phyloP scores from a whole-genome alignment of 1,140 invertebrate species.

The Drosophila lowei region DNA sequence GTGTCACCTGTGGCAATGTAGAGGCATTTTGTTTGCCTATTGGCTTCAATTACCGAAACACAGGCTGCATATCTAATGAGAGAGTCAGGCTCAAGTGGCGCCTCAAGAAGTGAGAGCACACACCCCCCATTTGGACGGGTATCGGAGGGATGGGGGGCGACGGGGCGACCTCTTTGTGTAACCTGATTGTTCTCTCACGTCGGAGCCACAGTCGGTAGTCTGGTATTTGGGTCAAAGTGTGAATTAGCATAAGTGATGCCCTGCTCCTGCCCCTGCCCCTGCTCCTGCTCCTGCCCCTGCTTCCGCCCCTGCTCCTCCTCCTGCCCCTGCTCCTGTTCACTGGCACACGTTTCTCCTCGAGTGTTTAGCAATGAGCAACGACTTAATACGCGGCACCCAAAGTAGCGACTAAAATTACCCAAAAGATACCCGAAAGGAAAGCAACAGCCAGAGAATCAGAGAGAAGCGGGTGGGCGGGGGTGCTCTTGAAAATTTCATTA shows the following conservation, averaged over 20 bases:
- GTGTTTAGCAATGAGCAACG: constrained; percentile 48
- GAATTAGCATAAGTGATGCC: constrained; percentile 65
- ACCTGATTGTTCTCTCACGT: constrained; percentile 43
- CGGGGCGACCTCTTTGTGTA: not conserved
- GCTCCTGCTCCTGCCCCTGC: too few relatives aligned
- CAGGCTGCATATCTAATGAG: constrained; percentile 66
- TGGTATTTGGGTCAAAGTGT: constrained; percentile 68
- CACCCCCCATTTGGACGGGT: not conserved
- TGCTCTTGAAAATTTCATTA: constrained; percentile 64
- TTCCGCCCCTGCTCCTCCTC: not conserved
- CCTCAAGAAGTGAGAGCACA: too few relatives aligned
- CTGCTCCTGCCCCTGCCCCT: too few relatives aligned
- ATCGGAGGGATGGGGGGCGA: constrained; percentile 1
- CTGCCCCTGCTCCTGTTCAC: too few relatives aligned
- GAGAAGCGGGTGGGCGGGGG: not conserved
- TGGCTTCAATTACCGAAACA: constrained; percentile 70
- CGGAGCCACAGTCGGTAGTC: not conserved
- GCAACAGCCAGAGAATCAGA: too few relatives aligned
- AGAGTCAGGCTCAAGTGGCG: not conserved
- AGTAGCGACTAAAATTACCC: constrained; percentile 36
- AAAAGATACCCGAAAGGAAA: not conserved
- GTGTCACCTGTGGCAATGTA: constrained; percentile 41
- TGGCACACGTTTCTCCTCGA: constrained; percentile 5
- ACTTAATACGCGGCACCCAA: constrained; percentile 61
- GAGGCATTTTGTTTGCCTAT: constrained; percentile 62